A percentile compares a stretch with the other conserved stretches of the same genome.
phyloP scores from a whole-genome alignment of 1,140 invertebrate species.

The Heterodera schachtii region DNA sequence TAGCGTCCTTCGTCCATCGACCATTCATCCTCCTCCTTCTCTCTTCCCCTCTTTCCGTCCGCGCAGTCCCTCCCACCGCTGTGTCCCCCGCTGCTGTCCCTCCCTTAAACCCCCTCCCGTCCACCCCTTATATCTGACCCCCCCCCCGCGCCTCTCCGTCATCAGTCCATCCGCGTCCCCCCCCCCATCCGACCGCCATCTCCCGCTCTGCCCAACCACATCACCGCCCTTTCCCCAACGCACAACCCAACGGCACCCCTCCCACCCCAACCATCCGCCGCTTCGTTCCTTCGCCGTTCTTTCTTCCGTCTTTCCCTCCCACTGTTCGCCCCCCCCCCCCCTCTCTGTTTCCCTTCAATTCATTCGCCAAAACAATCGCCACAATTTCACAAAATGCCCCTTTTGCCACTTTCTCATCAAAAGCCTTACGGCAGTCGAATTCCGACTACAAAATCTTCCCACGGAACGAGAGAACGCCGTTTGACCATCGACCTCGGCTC shows the following conservation, averaged over 20 bases:
- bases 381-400: constrained; percentile 1
- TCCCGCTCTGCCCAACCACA: background rate
- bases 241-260: constrained; percentile 10
- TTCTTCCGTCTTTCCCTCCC: background rate
- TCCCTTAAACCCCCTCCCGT: background rate
- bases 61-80: background rate
- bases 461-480: constrained; percentile 1
- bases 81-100: constrained; percentile 4
- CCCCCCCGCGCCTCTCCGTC: background rate
- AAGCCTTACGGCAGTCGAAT: background rate
- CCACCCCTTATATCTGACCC: background rate
- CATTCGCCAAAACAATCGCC: constrained; percentile 13
- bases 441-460: background rate
- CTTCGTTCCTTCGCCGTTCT: constrained; percentile 5
- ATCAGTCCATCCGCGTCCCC: background rate
- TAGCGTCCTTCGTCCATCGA: background rate
- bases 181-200: background rate
- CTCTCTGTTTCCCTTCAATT: background rate
- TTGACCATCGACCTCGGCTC: constrained; percentile 8
- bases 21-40: background rate
- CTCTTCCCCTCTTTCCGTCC: background rate
- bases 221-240: background rate
- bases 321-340: background rate
- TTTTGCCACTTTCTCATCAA: background rate
- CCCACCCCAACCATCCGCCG: background rate